A percentile compares a stretch with the other conserved stretches of the same genome.
phyloP scores from a whole-genome alignment of 2,888 invertebrate species.

The Temnothorax rugatulus region DNA sequence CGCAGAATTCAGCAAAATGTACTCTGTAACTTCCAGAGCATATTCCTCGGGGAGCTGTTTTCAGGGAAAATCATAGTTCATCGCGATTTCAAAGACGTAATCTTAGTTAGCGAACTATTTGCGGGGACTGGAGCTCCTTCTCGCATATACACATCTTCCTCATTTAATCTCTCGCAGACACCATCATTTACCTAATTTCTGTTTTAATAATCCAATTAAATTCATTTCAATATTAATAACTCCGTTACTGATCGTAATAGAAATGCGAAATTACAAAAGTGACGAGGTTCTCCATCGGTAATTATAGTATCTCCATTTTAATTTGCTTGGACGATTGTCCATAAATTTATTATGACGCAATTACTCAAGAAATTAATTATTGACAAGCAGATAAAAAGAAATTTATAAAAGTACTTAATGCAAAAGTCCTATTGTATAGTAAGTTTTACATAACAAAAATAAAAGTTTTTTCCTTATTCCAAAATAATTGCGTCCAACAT shows the following conservation, averaged over 20 bases:
- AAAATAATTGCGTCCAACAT: conserved; percentile 5
- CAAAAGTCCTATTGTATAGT: not conserved
- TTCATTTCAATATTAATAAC: conserved; percentile 32
- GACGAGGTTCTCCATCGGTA: not conserved
- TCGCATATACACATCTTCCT: conserved; percentile 19
- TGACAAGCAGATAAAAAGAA: not conserved
- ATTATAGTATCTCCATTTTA: conserved; percentile 24
- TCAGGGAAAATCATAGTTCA: conserved; percentile 28
- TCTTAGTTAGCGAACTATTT: conserved; percentile 47
- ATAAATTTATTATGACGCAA: conserved; percentile 23
- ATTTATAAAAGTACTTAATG: not conserved
- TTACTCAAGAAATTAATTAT: conserved; percentile 23
- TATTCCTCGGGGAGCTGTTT: conserved; percentile 34
- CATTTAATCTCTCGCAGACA: conserved; percentile 25
- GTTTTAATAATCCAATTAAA: conserved; percentile 26
- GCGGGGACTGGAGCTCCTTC: not conserved
- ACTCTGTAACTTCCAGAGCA: conserved; percentile 40
- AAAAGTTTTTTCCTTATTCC: not conserved
- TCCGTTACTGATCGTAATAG: conserved; percentile 18
- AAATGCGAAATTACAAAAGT: conserved; percentile 13
- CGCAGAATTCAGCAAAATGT: conserved; percentile 44
- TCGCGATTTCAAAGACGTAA: conserved; percentile 42
- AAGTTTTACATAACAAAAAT: not conserved
- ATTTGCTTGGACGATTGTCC: not conserved
- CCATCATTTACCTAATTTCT: conserved; percentile 37